phyloP scores from a whole-genome alignment of 2,113 vertebrate genomes.

The Alligator sinensis region DNA sequence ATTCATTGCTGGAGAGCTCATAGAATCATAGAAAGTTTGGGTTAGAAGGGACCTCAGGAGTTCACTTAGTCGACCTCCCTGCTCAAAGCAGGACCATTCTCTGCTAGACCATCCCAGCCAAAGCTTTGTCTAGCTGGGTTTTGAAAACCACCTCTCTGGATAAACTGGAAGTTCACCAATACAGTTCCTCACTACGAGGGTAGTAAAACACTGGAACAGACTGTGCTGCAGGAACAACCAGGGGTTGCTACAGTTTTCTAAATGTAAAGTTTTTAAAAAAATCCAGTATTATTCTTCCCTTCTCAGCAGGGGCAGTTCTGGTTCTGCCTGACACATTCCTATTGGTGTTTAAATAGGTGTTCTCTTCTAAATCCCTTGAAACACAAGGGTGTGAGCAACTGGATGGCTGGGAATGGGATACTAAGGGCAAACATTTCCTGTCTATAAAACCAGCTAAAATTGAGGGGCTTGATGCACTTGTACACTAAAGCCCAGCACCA shows the following conservation, averaged over 20 bases:
- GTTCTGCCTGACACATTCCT: background rate
- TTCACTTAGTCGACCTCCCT: no score
- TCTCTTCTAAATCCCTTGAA: fast-evolving
- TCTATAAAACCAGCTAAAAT: fast-evolving
- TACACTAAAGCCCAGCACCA: fast-evolving
- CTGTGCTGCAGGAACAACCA: background rate
- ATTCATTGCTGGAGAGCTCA: background rate
- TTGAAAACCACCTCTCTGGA: background rate
- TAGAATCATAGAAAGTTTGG: background rate
- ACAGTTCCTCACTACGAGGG: no score
- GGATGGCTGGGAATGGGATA: background rate
- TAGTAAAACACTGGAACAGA: background rate
- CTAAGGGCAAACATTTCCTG: background rate
- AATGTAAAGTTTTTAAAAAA: background rate
- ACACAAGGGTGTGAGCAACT: background rate
- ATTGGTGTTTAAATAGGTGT: fast-evolving
- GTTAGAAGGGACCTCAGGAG: background rate
- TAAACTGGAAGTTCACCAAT: no score
- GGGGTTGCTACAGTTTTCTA: background rate
- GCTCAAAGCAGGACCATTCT: no score
- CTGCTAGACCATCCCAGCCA: no score
- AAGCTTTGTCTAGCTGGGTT: no score
- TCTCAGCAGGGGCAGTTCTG: background rate
- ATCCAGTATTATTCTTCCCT: fast-evolving
- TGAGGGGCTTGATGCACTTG: fast-evolving